phyloP scores from a whole-genome alignment of 2,888 invertebrate species.

The Drosophila barbarae region DNA sequence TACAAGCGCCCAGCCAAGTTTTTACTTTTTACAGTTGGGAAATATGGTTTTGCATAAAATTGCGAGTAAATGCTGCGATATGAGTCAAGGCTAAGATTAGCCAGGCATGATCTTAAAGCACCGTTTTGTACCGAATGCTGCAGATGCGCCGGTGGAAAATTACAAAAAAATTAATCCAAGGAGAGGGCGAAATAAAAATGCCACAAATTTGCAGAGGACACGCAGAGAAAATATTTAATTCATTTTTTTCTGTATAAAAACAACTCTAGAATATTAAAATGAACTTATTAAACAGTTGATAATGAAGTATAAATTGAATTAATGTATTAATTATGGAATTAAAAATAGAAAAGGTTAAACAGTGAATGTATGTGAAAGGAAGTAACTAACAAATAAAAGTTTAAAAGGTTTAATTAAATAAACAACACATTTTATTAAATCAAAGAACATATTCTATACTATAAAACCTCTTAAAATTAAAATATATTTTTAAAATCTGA shows the following conservation, averaged over 20 bases:
- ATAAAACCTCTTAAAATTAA: not conserved
- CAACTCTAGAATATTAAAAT: not conserved
- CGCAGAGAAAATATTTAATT: not conserved
- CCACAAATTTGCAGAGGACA: constrained; percentile 41
- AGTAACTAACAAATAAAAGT: not conserved
- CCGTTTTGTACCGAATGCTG: constrained; percentile 43
- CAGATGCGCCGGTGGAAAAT: constrained; percentile 34
- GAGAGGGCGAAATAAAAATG: constrained; percentile 26
- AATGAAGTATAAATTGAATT: not conserved
- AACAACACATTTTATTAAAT: not conserved
- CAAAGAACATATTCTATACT: not conserved
- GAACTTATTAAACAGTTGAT: not conserved
- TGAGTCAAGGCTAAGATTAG: constrained; percentile 58
- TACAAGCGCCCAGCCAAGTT: constrained; percentile 10
- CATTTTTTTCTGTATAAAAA: not conserved
- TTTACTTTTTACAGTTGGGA: constrained; percentile 60
- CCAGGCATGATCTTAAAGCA: constrained; percentile 44
- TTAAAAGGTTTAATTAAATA: not conserved
- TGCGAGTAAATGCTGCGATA: constrained; percentile 50
- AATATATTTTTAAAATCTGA: not conserved
- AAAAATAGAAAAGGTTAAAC: too few relatives aligned
- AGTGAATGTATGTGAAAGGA: too few relatives aligned
- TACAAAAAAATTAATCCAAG: constrained; percentile 44
- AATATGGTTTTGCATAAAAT: constrained; percentile 73
- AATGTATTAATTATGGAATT: too few relatives aligned